Evolutionary conservation across 2,888 invertebrate species (phyloP), one percentile per base, ranked within the genome.

Genomic region (Drosophila macrospina): DNA sequence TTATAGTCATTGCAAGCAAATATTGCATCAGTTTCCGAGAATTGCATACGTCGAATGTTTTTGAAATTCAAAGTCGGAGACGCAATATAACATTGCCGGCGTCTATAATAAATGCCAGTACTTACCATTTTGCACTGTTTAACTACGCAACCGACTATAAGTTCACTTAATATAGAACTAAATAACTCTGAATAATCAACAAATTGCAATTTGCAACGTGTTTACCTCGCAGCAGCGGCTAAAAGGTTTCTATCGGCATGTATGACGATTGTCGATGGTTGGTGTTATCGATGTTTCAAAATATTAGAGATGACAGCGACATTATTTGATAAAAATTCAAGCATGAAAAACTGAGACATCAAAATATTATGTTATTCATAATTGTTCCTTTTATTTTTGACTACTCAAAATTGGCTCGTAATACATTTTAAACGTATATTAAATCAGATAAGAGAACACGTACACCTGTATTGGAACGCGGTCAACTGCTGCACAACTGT

Each of bases 191-290:
- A 28, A 24, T 7, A 32, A 39, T 28, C 34, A 60, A 64, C 50
- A 67, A 48, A 51, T 66, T 69, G 61, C 69, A 66, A 79, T 69
- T 34, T 83, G 83, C 83, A 83, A 83, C 83, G 83, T 83, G 83
- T 83, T 87, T 87, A 87, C 74, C 60, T 39, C 52, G 37, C 39
- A 62, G 41, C 60, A 42, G 62, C 64, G 42, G 55, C 52, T 44
- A 57, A 71, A 76, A 68, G 48, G 26, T 11, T 26, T 32, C n/a
- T 59, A 52, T 72, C 67, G 55, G 11, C 41, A 10, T 10, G 4
- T 0, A 0, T 11, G 68, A 55, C 54, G 15, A 54, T 37, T 16
- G n/a, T 30, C 0, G 11, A 0, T 5, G 8, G 8, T 28, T 7
- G 11, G 11, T 13, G 5, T 10, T 55, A 72, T 77, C 78, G 78